Conservation (phyloP, 2,113 vertebrate genomes). For the Chamaea fasciata region DNA sequence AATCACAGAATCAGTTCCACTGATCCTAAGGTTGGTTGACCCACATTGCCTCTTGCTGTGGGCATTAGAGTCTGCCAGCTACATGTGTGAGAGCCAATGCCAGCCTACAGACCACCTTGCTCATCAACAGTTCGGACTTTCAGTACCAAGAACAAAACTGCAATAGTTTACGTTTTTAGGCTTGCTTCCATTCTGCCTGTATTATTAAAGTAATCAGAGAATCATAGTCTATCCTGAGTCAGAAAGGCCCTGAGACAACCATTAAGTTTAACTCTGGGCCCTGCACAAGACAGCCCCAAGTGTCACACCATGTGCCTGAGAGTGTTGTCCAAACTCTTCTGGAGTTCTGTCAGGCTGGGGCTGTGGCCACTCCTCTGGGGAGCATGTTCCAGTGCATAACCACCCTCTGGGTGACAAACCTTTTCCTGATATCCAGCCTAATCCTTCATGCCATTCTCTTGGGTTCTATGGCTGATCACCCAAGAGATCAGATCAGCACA, state of each 20-base stretch:
- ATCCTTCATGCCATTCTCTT: background rate
- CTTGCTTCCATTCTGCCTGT: background rate
- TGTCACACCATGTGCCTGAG: background rate
- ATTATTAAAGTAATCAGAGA: background rate
- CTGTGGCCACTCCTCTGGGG: background rate
- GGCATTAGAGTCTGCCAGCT: background rate
- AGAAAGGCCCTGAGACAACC: background rate
- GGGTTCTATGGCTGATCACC: background rate
- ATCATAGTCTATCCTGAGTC: background rate
- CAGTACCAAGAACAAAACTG: background rate
- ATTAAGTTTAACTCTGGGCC: background rate
- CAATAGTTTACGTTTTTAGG: background rate
- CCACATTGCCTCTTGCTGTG: background rate
- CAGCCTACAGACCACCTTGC: background rate
- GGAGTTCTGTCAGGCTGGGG: background rate
- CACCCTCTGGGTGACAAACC: background rate
- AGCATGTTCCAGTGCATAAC: background rate
- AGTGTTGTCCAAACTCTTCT: background rate
- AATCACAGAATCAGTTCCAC: background rate
- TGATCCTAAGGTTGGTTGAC: background rate
- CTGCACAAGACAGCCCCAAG: background rate
- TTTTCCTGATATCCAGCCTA: background rate
- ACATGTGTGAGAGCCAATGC: fast-evolving
- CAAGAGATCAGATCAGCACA: background rate
- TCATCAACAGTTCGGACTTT: background rate